These are phyloP conservation scores for Rhagophthalmus giganteus DNA, from an alignment of 2,888 invertebrate species.

Conservation along the genomic window DNA sequence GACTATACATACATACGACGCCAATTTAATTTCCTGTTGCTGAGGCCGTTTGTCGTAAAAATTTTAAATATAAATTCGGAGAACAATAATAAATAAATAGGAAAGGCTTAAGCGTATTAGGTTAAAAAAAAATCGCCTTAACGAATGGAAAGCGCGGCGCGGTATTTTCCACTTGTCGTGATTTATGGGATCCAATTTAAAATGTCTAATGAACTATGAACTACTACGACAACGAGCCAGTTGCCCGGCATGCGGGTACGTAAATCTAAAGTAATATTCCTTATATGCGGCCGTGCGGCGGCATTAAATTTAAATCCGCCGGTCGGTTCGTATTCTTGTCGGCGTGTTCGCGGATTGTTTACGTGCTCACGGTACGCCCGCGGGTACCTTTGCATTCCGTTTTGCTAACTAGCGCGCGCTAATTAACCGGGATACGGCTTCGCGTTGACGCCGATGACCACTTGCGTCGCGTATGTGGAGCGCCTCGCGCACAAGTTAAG, in stretches of 20 bases:
- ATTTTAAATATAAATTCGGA: no score
- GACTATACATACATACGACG: no score
- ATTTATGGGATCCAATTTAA: conserved; percentile 2
- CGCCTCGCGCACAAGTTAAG: conserved; percentile 13
- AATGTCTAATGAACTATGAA: conserved; percentile 15
- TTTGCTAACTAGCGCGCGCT: conserved; percentile 19
- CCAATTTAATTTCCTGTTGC: no score
- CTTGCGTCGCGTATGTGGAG: conserved; percentile 20
- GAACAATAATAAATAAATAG: no score
- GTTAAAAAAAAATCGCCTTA: no score
- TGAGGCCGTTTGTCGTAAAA: no score
- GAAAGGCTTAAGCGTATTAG: no score
- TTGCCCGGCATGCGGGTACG: conserved; percentile 8
- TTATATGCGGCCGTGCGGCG: conserved; percentile 5
- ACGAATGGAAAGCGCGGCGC: no score
- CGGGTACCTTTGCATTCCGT: conserved; percentile 23
- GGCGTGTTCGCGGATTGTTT: conserved; percentile 30
- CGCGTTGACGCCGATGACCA: conserved; percentile 18
- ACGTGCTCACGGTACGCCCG: conserved; percentile 29
- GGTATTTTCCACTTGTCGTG: no score
- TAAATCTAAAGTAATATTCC: conserved; percentile 12
- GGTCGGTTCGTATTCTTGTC: conserved; percentile 17
- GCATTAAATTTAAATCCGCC: conserved; percentile 12
- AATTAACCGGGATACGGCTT: conserved; percentile 32
- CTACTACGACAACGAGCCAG: conserved; percentile 1